Percentiles rank a stretch among this genome's conserved stretches.
Conservation (phyloP, 2,113 vertebrate species). For the Salvelinus namaycush region DNA sequence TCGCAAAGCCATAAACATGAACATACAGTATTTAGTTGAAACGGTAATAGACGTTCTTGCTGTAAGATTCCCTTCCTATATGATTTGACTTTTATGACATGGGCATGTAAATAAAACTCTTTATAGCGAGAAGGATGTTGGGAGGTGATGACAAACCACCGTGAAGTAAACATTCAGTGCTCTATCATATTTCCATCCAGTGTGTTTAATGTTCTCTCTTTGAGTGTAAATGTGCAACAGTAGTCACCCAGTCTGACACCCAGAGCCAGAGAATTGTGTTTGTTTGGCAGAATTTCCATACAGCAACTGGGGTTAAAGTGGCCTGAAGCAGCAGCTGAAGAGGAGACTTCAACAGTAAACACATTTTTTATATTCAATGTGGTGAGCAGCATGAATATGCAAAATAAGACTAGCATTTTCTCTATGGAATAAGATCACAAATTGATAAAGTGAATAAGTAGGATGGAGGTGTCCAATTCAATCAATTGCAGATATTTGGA, state of each 20-base stretch:
- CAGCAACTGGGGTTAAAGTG: constrained; percentile 42
- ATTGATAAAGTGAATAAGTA: no score
- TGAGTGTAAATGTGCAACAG: constrained; percentile 43
- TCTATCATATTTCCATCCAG: constrained; percentile 25
- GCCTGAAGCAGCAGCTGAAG: constrained; percentile 26
- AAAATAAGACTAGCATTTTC: no score
- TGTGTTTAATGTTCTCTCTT: constrained; percentile 43
- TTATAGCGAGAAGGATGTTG: constrained; percentile 23
- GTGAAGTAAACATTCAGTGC: constrained; percentile 38
- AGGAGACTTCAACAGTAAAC: constrained; percentile 36
- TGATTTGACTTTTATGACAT: constrained; percentile 43
- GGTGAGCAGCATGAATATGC: no score
- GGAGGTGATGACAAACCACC: constrained; percentile 60
- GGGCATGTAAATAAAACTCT: constrained; percentile 32
- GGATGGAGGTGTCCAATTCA: no score
- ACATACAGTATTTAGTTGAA: constrained; percentile 7
- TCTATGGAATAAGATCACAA: no score
- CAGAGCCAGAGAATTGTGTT: constrained; percentile 44
- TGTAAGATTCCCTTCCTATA: constrained; percentile 16
- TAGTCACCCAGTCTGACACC: constrained; percentile 36
- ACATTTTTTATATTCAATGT: neutral
- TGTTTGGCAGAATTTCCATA: constrained; percentile 51
- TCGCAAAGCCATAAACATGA: constrained; percentile 20
- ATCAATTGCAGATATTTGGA: no score
- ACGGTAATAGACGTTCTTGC: constrained; percentile 23